phyloP scores from a whole-genome alignment of 2,797 vertebrate genomes.

The Sternotherus odoratus region DNA sequence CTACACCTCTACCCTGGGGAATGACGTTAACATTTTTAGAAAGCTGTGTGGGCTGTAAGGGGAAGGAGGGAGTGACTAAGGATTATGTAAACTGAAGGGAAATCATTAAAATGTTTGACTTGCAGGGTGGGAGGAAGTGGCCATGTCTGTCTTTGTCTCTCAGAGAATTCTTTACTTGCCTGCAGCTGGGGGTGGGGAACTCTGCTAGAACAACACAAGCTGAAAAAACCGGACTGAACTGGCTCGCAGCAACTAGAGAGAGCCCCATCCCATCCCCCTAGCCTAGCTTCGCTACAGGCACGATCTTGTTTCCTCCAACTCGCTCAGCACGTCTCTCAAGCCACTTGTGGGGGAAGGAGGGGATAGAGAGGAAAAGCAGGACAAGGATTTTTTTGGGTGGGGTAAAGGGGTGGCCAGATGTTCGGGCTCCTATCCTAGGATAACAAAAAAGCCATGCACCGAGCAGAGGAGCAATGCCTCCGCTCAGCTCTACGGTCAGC shows the following conservation, averaged over 20 bases:
- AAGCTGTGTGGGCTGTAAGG: not conserved
- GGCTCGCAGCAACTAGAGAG: not conserved
- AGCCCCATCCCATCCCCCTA: not conserved
- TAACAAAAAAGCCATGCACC: not conserved
- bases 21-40: not conserved
- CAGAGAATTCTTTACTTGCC: not conserved
- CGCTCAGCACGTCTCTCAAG: not conserved
- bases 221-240: conserved; percentile 49
- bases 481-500: not conserved
- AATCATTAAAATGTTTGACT: too few species aligned
- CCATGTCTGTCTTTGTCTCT: not conserved
- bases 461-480: not conserved
- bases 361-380: too few species aligned
- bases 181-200: not conserved
- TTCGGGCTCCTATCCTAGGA: too few species aligned
- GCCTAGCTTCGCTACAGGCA: not conserved
- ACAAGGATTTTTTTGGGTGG: too few species aligned
- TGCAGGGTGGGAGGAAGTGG: not conserved
- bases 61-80: not conserved
- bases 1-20: not conserved
- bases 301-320: not conserved
- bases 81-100: too few species aligned
- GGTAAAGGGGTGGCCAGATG: too few species aligned
- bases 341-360: rapidly evolving
- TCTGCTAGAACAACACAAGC: not conserved